Base-by-base conservation (phyloP, 2,113 vertebrate species). In the Actenoides hombroni region DNA sequence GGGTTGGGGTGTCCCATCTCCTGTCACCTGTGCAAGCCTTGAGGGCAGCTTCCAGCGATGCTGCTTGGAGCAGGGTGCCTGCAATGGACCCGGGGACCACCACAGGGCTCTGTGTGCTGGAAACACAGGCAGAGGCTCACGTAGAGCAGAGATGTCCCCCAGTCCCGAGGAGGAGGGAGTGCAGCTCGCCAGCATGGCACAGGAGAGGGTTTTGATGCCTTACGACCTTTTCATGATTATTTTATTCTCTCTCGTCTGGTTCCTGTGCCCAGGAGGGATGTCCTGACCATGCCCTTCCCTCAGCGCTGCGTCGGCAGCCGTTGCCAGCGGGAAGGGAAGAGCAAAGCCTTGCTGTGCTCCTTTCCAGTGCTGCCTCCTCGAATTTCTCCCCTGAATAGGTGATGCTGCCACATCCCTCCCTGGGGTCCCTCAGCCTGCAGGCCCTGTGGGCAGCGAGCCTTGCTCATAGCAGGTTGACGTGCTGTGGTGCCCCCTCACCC, bases 281-380 rank as follows among this genome's bases (percentile, higher is more conserved):
- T 23, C 51, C 71, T 71, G 76, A 4, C 18, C 5, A 2, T 59
- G 21, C 46, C 70, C 35, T 56, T 48, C 84, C 76, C 57, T 67
- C 16, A 8, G 28, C 74, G 35, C 61, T 6, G 0, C 33, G 2
- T 12, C 5, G 6, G n/a, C 48, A 40, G 80, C 19, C 8, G 4
- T 65, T 8, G 28, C 64, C 40, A 14, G 29, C 33, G 5, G 42
- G 65, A 31, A 35, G 53, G 54, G 20, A 25, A 0, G 17, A 2
- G 12, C 6, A 4, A 40, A 67, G 46, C 67, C 20, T 17, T 4
- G 9, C 71, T 5, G 9, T 0, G 42, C 1, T 2, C 9, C 0
- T 17, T 65, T 16, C 90, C 80, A 31, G 71, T 0, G 4, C 77
- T 57, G 78, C 78, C 78, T 61, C 89, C 74, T 44, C 12, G 20